Evolutionary conservation across 1,140 invertebrate species (phyloP).

Genomic region (Drosophila miranda): DNA sequence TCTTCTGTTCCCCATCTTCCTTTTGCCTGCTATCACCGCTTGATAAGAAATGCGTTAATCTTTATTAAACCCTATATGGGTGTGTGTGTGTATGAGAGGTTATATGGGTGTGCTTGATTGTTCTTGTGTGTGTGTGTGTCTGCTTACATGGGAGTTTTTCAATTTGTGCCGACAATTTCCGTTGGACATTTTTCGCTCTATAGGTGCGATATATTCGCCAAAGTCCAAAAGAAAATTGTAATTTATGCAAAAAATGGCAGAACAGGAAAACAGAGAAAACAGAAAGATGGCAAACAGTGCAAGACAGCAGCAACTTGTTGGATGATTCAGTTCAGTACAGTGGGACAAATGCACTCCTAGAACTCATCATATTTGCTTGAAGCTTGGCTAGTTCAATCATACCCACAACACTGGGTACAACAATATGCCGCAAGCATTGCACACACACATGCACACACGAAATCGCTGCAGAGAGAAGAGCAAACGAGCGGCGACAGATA

Average conservation of each 20-base stretch:
- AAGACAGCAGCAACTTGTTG: conserved; percentile 61
- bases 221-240: conserved; percentile 47
- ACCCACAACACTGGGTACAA: conserved; percentile 7
- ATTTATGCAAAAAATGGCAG: conserved; percentile 56
- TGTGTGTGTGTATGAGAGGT: conserved; percentile 12
- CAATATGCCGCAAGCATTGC: conserved; percentile 34
- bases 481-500: conserved; percentile 30
- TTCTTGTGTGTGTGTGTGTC: conserved; percentile 13
- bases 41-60: conserved; percentile 80
- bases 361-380: too few relatives aligned
- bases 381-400: too few relatives aligned
- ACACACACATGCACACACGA: conserved; percentile 22
- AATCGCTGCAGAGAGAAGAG: conserved; percentile 4
- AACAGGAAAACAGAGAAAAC: conserved; percentile 55
- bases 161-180: conserved; percentile 62
- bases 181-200: conserved; percentile 52
- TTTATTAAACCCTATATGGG: conserved; percentile 67
- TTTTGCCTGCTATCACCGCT: conserved; percentile 61
- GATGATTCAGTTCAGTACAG: conserved; percentile 54
- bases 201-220: conserved; percentile 35
- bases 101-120: conserved; percentile 1
- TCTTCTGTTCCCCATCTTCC: conserved; percentile 25
- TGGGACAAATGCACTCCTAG: conserved; percentile 34
- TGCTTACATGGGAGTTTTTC: conserved; percentile 50
- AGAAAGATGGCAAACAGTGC: conserved; percentile 27